Evolutionary conservation across 2,113 vertebrate genomes (phyloP).

Genomic region (Vulpes vulpes): DNA sequence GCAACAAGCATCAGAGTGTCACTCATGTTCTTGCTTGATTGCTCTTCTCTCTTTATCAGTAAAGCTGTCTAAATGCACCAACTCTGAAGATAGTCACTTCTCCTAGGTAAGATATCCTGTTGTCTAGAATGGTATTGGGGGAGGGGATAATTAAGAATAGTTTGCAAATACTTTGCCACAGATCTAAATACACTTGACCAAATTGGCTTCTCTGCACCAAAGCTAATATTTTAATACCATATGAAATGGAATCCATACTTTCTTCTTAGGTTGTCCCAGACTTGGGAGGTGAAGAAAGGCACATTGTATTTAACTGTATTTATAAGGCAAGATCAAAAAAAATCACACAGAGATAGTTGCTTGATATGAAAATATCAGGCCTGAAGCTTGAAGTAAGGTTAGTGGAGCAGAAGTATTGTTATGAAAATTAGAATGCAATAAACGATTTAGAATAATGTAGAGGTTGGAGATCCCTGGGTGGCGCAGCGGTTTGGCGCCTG

Average conservation of each 20-base stretch:
- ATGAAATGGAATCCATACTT: background rate
- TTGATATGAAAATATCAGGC: background rate
- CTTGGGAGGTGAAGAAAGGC: background rate
- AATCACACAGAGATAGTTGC: background rate
- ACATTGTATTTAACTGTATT: background rate
- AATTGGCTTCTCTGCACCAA: background rate
- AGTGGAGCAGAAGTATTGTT: background rate
- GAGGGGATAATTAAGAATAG: background rate
- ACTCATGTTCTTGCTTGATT: background rate
- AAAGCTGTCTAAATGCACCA: background rate
- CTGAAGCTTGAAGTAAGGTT: background rate
- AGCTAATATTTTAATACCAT: background rate
- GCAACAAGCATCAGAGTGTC: background rate
- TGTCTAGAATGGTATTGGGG: background rate
- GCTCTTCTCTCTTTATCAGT: background rate
- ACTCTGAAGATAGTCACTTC: too few relatives aligned
- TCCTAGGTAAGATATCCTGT: background rate
- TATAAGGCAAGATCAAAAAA: background rate
- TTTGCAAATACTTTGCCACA: background rate
- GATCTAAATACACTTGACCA: background rate
- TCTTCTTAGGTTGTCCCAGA: background rate
- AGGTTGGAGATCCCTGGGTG: too few relatives aligned
- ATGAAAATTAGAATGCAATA: background rate
- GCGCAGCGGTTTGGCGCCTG: too few relatives aligned
- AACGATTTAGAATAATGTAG: background rate